These are phyloP conservation scores for Pseudochaenichthys georgianus DNA, from an alignment of 2,797 vertebrate genomes.

Conservation along the genomic window DNA sequence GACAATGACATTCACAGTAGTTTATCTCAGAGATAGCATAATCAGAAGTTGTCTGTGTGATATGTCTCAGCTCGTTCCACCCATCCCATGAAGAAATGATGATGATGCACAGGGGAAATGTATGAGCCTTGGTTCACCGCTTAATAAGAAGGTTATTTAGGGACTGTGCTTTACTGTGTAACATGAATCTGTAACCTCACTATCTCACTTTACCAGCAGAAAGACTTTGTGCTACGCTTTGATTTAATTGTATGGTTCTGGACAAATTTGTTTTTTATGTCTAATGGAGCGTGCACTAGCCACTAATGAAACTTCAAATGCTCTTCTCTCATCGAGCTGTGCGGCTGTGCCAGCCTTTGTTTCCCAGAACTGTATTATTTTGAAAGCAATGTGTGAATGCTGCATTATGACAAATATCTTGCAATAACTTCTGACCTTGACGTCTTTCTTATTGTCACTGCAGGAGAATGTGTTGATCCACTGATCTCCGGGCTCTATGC, in stretches of 20 bases:
- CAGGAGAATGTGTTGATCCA: constrained; percentile 88
- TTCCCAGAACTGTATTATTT: not conserved
- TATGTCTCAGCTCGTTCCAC: not conserved
- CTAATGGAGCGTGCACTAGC: not conserved
- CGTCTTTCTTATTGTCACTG: constrained; percentile 31
- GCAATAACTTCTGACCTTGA: constrained; percentile 7
- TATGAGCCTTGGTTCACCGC: constrained; percentile 15
- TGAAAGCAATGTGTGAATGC: constrained; percentile 12
- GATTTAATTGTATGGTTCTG: constrained; percentile 14
- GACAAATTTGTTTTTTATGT: constrained; percentile 1
- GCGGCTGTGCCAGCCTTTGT: constrained; percentile 21
- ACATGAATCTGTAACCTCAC: constrained; percentile 1
- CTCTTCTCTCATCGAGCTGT: constrained; percentile 35
- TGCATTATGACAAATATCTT: constrained; percentile 1
- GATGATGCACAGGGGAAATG: constrained; percentile 13
- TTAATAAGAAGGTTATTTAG: constrained; percentile 1
- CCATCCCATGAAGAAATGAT: constrained; percentile 5
- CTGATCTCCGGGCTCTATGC: constrained; percentile 92
- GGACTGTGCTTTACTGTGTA: not conserved
- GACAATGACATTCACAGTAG: not conserved
- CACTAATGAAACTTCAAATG: constrained; percentile 33
- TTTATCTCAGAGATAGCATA: constrained; percentile 4
- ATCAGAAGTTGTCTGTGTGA: not conserved
- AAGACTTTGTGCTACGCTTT: constrained; percentile 9
- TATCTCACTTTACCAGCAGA: not conserved